These are phyloP conservation scores for Piaya cayana DNA, from an alignment of 2,113 vertebrate species.

Conservation along the genomic window DNA sequence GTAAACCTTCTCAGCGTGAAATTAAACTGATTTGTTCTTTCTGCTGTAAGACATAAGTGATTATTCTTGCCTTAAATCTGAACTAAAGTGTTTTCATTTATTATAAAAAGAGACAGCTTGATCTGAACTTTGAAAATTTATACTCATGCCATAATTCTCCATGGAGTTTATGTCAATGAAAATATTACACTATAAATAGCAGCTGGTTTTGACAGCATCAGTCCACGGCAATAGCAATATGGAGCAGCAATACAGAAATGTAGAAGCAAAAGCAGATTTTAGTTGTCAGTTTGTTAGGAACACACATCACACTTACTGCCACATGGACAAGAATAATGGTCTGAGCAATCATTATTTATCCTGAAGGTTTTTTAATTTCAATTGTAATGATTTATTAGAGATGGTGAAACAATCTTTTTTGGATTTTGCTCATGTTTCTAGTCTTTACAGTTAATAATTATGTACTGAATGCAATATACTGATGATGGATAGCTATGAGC, in stretches of 20 bases:
- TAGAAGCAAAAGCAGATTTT: conserved; percentile 38
- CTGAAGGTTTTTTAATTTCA: conserved; percentile 62
- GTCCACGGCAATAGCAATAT: background rate
- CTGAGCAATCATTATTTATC: conserved; percentile 45
- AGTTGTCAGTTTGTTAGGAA: conserved; percentile 29
- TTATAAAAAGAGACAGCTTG: conserved; percentile 13
- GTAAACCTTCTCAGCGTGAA: conserved; percentile 40
- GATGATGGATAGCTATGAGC: conserved; percentile 49
- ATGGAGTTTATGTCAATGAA: background rate
- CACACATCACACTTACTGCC: conserved; percentile 46
- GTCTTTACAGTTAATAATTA: conserved; percentile 58
- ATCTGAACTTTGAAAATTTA: background rate
- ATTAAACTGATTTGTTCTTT: conserved; percentile 50
- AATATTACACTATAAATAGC: background rate
- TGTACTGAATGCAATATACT: background rate
- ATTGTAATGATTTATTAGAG: conserved; percentile 64
- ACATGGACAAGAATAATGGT: conserved; percentile 41
- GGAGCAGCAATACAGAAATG: background rate
- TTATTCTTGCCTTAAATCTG: conserved; percentile 19
- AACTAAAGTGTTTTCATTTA: conserved; percentile 40
- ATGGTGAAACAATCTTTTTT: conserved; percentile 39
- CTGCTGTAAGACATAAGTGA: conserved; percentile 23
- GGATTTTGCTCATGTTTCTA: conserved; percentile 51
- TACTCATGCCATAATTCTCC: background rate
- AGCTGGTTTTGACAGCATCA: conserved; percentile 24